Base-by-base conservation (phyloP, 2,113 vertebrate species). In the Oophaga pumilio region DNA sequence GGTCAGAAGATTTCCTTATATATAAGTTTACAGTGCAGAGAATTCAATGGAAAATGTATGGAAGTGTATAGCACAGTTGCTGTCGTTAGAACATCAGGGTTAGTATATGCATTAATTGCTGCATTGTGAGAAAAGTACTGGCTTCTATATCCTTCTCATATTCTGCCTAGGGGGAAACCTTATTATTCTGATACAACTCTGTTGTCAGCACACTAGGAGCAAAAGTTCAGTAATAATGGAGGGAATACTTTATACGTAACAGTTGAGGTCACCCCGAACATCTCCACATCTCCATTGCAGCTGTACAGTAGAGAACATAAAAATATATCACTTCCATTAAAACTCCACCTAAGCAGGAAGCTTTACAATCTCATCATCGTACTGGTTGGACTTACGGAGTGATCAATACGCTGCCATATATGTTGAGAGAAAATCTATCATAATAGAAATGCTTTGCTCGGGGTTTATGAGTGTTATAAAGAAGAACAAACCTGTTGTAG, bases 311-410 rank as follows among this genome's bases (percentile, higher is more conserved):
- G 71, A 74, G 71, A 49, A 74, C 28, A 74, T 74, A 74, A 74
- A 79, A 57, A 79, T 79, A 79, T 79, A 79, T 79, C 24, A 57
- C 76, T 28, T 28, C 76, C 76, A 79, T 79, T 79, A 79, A 79
- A 57, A 79, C 43, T 50, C 33, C 71, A 74, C 43, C 49, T 74
- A 74, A 74, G 71, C 33, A 74, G 71, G 71, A 79, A 28, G 53
- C 53, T 79, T 26, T 79, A 79, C 76, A 79, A 57, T 57, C 53
- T 79, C 76, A 79, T 56, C 76, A n/a, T 13, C 14, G n/a, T 28
- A 28, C 53, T 59, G 76, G 52, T 50, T 79, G 76, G 49, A 59
- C 24, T 79, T 57, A 57, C 53, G 28, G 14, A 59, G 7, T 59
- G 76, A 57, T 79, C 76, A 79, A 57, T 79, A 79, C 15, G 26